Evolutionary conservation across 2,113 vertebrate genomes (phyloP).

Genomic region (Okapia johnstoni): DNA sequence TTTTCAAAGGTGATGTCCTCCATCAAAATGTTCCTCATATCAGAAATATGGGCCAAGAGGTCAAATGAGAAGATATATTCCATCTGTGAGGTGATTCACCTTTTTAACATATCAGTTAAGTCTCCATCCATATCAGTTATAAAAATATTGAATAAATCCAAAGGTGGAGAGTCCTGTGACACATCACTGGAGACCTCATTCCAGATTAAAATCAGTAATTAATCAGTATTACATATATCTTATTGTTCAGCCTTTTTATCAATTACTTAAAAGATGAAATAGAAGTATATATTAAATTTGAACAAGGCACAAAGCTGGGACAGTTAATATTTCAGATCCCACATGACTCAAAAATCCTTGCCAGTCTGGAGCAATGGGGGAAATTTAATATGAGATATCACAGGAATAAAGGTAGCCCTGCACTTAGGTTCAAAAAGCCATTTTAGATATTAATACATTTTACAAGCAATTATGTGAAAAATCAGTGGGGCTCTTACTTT

Average conservation of each 20-base stretch:
- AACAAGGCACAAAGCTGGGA: not conserved
- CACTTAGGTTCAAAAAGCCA: not conserved
- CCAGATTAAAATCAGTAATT: not conserved
- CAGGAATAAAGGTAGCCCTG: not conserved
- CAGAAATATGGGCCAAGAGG: not conserved
- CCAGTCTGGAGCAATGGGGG: not conserved
- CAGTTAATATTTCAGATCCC: not conserved
- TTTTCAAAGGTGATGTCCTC: not conserved
- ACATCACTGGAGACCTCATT: not conserved
- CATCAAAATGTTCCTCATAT: not conserved
- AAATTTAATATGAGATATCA: not conserved
- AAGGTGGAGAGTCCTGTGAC: not conserved
- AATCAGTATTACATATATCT: not conserved
- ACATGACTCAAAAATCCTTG: not conserved
- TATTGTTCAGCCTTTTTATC: not conserved
- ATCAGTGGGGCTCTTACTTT: not conserved
- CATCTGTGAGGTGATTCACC: not conserved
- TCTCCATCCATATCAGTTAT: not conserved
- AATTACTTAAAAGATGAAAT: not conserved
- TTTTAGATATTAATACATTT: not conserved
- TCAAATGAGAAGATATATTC: not conserved
- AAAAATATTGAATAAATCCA: not conserved
- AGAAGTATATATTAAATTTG: not conserved
- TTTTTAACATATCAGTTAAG: not conserved
- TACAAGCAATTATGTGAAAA: not conserved